A percentile compares a stretch with the other conserved stretches of the same genome.
Evolutionary conservation across 1,140 invertebrate species (phyloP).

Genomic region (Ceratosolen solmsi): DNA sequence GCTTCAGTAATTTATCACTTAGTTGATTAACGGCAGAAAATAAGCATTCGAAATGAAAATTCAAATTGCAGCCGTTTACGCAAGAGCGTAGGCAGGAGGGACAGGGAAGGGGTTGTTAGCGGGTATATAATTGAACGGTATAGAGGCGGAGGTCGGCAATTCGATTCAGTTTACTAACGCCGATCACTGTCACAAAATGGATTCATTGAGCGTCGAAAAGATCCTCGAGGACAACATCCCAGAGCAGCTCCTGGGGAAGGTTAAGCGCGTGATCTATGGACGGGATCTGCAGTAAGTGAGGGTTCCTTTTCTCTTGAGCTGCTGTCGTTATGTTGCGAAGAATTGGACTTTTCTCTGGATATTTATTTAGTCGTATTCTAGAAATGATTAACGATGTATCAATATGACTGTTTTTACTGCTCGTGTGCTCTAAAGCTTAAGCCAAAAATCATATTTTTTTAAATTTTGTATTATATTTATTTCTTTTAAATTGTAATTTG

Average conservation of each 20-base stretch:
- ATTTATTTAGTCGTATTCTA: too few species aligned
- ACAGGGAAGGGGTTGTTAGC: too few species aligned
- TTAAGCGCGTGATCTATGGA: constrained; percentile 87
- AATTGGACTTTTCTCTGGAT: too few species aligned
- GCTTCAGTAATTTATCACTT: not conserved
- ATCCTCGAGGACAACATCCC: constrained; percentile 79
- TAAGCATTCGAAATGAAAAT: not conserved
- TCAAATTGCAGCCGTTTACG: not conserved
- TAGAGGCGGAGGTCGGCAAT: not conserved
- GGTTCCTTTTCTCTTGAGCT: too few species aligned
- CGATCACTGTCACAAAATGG: constrained; percentile 51
- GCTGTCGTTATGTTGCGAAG: too few species aligned
- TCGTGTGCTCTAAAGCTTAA: too few species aligned
- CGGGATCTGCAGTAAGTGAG: constrained; percentile 77
- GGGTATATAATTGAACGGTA: not conserved
- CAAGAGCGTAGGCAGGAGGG: not conserved
- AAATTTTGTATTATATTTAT: too few species aligned
- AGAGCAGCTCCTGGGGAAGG: constrained; percentile 80
- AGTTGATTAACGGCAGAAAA: not conserved
- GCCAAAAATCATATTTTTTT: too few species aligned
- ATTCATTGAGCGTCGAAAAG: constrained; percentile 78
- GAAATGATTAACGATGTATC: too few species aligned
- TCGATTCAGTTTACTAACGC: not conserved
- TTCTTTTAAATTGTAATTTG: too few species aligned
- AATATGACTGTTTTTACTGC: too few species aligned